These are phyloP conservation scores for Brenthis hecate DNA, from an alignment of 2,888 invertebrate species.

Conservation along the genomic window DNA sequence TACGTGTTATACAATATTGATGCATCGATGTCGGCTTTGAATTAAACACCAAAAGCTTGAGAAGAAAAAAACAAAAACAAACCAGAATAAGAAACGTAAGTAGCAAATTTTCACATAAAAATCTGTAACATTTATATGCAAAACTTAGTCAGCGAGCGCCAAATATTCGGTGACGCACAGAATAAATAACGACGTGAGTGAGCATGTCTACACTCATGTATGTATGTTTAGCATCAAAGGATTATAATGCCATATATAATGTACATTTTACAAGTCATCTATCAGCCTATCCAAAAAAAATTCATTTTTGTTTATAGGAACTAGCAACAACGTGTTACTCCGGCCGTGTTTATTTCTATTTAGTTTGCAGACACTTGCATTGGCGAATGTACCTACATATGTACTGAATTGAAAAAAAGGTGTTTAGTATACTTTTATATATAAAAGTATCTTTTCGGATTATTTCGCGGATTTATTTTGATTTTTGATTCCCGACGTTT, in stretches of 20 bases:
- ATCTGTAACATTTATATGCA: conserved; percentile 34
- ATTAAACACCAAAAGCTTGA: conserved; percentile 5
- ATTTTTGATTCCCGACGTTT: too few relatives aligned
- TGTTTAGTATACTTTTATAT: too few relatives aligned
- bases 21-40: conserved; percentile 13
- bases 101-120: conserved; percentile 19
- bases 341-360: too few relatives aligned
- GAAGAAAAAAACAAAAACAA: conserved; percentile 19
- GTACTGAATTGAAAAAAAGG: too few relatives aligned
- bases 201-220: conserved; percentile 15
- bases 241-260: conserved; percentile 2
- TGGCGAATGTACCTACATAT: too few relatives aligned
- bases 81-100: conserved; percentile 8
- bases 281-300: not conserved
- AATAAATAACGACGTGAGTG: conserved; percentile 39
- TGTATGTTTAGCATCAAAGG: conserved; percentile 10
- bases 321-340: too few relatives aligned
- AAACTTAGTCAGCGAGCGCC: conserved; percentile 36
- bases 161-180: conserved; percentile 49
- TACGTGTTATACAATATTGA: not conserved
- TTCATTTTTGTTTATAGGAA: too few relatives aligned
- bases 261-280: not conserved
- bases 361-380: too few relatives aligned
- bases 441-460: too few relatives aligned
- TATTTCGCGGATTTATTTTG: too few relatives aligned